Evolutionary conservation across 1,140 invertebrate species (phyloP).

Genomic region (Drosophila repleta): DNA sequence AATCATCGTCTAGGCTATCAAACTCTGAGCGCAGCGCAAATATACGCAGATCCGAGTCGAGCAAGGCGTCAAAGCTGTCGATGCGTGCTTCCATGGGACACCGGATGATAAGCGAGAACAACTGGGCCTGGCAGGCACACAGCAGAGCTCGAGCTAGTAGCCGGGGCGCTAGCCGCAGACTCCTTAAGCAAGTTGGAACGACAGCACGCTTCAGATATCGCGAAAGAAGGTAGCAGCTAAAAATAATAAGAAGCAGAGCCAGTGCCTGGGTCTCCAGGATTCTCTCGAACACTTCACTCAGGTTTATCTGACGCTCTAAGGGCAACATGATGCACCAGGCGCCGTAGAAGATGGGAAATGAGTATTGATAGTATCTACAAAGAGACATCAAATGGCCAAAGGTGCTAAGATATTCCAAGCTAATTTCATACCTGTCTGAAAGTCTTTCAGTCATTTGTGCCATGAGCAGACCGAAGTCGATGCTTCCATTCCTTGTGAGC

Average conservation of each 20-base stretch:
- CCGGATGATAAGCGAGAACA: conserved; percentile 35
- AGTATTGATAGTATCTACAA: conserved; percentile 28
- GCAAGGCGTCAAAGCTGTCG: conserved; percentile 49
- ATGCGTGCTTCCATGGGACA: conserved; percentile 25
- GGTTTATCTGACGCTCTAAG: conserved; percentile 29
- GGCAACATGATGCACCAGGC: conserved; percentile 64
- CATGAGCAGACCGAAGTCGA: conserved; percentile 44
- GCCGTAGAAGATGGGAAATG: conserved; percentile 38
- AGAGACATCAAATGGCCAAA: background rate
- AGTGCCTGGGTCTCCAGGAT: conserved; percentile 18
- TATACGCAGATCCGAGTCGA: conserved; percentile 49
- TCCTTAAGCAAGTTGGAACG: conserved; percentile 1
- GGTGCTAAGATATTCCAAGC: background rate
- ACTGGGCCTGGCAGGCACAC: conserved; percentile 41
- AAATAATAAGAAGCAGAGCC: conserved; percentile 2
- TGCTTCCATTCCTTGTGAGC: conserved; percentile 39
- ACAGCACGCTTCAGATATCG: background rate
- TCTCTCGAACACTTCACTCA: background rate
- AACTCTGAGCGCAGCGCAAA: conserved; percentile 50
- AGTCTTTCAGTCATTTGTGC: background rate
- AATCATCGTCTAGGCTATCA: conserved; percentile 24
- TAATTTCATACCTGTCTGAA: background rate
- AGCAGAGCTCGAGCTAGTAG: conserved; percentile 20
- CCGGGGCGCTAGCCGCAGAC: background rate
- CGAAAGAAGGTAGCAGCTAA: background rate